Evolutionary conservation across 2,113 vertebrate genomes (phyloP).

Genomic region (Salvelinus namaycush): DNA sequence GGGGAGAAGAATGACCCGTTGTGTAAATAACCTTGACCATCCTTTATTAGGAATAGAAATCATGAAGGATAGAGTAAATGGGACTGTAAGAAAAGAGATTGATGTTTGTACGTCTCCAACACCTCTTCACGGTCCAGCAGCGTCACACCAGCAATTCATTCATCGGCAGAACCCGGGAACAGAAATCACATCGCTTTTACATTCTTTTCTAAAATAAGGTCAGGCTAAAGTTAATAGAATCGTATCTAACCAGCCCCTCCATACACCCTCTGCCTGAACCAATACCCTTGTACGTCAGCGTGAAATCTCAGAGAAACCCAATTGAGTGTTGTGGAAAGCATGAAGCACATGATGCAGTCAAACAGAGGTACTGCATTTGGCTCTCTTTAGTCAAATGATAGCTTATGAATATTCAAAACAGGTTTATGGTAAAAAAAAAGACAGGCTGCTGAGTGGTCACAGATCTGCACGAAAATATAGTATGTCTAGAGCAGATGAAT

Average conservation of each 20-base stretch:
- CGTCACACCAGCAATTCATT: constrained; percentile 9
- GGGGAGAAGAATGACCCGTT: constrained; percentile 62
- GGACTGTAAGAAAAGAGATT: constrained; percentile 9
- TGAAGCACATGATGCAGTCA: too few relatives aligned
- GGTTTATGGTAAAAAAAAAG: too few relatives aligned
- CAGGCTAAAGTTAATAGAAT: constrained; percentile 48
- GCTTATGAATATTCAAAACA: too few relatives aligned
- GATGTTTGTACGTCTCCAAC: constrained; percentile 62
- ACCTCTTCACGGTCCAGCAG: constrained; percentile 55
- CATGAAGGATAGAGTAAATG: constrained; percentile 57
- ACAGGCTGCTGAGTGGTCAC: too few relatives aligned
- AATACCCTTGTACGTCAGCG: not conserved
- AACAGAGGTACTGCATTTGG: too few relatives aligned
- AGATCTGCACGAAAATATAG: too few relatives aligned
- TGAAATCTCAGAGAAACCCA: not conserved
- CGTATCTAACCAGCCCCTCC: not conserved
- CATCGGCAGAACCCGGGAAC: constrained; percentile 21
- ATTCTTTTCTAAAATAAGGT: constrained; percentile 49
- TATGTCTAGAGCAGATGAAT: too few relatives aligned
- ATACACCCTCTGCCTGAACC: not conserved
- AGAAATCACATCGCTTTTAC: not conserved
- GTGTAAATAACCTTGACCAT: constrained; percentile 71
- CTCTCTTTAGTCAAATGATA: too few relatives aligned
- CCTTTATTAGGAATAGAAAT: constrained; percentile 52
- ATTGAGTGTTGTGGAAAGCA: too few relatives aligned